These are phyloP conservation scores for Melanotaenia parkinsoni DNA, from an alignment of 2,797 vertebrate genomes.

Conservation along the genomic window DNA sequence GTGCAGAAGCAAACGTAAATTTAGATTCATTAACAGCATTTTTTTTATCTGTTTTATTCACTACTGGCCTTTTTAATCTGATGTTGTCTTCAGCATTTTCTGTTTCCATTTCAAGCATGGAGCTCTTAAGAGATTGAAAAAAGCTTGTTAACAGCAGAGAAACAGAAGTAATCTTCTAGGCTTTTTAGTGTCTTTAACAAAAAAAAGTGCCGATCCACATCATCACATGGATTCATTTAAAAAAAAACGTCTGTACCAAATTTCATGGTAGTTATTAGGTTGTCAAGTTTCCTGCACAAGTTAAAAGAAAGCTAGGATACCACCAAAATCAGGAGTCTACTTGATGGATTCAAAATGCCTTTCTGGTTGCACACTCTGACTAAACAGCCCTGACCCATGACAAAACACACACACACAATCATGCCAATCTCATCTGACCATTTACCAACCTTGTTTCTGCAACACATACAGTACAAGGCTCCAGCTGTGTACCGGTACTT, in stretches of 20 bases:
- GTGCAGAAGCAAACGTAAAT: neutral
- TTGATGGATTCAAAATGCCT: neutral
- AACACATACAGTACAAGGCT: conserved; percentile 23
- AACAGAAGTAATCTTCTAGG: neutral
- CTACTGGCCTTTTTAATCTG: neutral
- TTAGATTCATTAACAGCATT: neutral
- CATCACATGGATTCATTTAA: too few relatives aligned
- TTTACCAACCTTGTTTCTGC: conserved; percentile 12
- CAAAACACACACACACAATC: neutral
- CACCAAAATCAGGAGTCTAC: neutral
- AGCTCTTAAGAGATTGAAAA: neutral
- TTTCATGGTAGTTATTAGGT: neutral
- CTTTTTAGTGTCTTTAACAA: neutral
- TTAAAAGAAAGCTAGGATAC: neutral
- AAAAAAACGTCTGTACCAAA: too few relatives aligned
- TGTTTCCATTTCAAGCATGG: neutral
- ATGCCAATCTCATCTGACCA: conserved; percentile 13
- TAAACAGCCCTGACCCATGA: neutral
- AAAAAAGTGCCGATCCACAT: too few relatives aligned
- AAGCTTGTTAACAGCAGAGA: neutral
- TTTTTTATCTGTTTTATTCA: neutral
- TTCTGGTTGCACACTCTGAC: neutral
- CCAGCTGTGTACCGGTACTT: conserved; percentile 29
- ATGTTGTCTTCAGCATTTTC: neutral
- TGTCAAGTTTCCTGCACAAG: neutral